Evolutionary conservation across 2,113 vertebrate genomes (phyloP).

Genomic region (Centropus unirufus): DNA sequence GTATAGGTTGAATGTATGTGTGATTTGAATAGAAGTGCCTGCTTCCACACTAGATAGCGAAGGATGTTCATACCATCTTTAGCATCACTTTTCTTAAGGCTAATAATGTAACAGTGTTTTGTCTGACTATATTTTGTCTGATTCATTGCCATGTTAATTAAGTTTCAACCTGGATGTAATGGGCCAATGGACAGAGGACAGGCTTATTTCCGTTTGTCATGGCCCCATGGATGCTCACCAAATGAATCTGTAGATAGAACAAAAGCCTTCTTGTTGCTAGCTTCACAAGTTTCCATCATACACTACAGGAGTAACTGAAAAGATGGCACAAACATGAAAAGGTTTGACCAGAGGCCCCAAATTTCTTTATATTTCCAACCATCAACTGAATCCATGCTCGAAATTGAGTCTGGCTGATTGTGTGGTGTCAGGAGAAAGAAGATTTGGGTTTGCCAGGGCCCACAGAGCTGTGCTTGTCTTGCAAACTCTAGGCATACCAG

Average conservation of each 20-base stretch:
- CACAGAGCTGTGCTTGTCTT: background rate
- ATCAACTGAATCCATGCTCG: background rate
- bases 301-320: background rate
- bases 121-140: background rate
- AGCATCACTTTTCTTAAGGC: background rate
- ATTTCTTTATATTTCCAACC: background rate
- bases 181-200: background rate
- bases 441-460: background rate
- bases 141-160: background rate
- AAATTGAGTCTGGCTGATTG: background rate
- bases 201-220: background rate
- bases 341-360: background rate
- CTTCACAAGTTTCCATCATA: background rate
- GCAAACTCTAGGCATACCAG: background rate
- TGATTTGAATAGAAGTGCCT: background rate
- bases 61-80: background rate
- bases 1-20: background rate
- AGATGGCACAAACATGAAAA: background rate
- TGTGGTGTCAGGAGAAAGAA: background rate
- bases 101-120: no score
- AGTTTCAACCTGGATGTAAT: background rate
- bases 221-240: background rate
- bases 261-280: background rate
- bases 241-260: background rate
- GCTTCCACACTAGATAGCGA: background rate